Evolutionary conservation across 2,888 invertebrate species (phyloP).

Genomic region (Rotaria socialis): DNA sequence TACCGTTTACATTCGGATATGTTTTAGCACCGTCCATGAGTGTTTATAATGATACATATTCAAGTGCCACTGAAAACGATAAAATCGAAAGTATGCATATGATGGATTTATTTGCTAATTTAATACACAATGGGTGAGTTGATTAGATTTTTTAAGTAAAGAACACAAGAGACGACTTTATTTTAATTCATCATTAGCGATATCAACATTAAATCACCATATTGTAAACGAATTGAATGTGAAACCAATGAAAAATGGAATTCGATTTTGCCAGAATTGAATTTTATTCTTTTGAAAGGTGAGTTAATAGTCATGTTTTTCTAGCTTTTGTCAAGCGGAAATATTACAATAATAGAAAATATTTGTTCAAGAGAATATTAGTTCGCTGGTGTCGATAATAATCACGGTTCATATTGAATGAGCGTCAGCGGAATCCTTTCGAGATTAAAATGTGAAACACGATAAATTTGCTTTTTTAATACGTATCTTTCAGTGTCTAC

Average conservation of each 20-base stretch:
- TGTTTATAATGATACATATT: constrained; percentile 32
- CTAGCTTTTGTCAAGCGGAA: neutral
- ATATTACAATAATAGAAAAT: too few relatives aligned
- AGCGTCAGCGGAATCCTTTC: too few relatives aligned
- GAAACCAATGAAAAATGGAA: neutral
- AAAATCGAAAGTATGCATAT: neutral
- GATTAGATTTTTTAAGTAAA: too few relatives aligned
- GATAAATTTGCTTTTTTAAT: too few relatives aligned
- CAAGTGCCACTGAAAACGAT: neutral
- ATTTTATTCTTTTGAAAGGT: constrained; percentile 3
- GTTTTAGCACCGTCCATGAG: constrained; percentile 22
- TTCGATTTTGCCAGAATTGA: neutral
- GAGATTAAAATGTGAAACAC: too few relatives aligned
- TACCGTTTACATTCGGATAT: constrained; percentile 13
- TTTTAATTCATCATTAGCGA: neutral
- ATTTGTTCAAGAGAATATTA: too few relatives aligned
- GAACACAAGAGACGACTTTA: neutral
- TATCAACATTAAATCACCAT: neutral
- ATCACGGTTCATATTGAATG: too few relatives aligned
- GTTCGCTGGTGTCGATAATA: too few relatives aligned
- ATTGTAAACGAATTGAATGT: neutral
- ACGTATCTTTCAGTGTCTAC: too few relatives aligned
- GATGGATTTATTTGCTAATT: constrained; percentile 32
- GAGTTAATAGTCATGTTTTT: neutral
- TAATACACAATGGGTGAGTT: constrained; percentile 29